Evolutionary conservation across 2,888 invertebrate genomes (phyloP).

Genomic region (Bombylius discolor): DNA sequence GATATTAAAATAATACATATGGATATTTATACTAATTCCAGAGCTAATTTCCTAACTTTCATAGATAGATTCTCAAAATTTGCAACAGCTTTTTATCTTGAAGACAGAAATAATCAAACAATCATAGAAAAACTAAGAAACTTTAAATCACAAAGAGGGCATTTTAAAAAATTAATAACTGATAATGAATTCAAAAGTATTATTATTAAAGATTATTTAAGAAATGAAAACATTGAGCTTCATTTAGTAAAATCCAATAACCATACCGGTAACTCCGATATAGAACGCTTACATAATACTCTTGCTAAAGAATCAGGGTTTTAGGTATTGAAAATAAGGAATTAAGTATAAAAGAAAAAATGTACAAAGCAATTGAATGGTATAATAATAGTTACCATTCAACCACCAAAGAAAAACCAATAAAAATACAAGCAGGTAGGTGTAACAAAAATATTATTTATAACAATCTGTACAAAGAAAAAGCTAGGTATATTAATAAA

Average conservation of each 20-base stretch:
- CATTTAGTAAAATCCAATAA: constrained; percentile 15
- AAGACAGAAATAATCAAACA: constrained; percentile 12
- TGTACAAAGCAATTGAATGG: constrained; percentile 2
- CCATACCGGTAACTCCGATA: constrained; percentile 14
- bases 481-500: neutral
- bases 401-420: neutral
- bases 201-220: constrained; percentile 11
- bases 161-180: constrained; percentile 12
- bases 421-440: neutral
- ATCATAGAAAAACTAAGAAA: constrained; percentile 12
- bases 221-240: constrained; percentile 11
- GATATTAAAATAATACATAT: constrained; percentile 5
- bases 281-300: constrained; percentile 11
- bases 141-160: constrained; percentile 7
- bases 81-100: constrained; percentile 11
- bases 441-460: neutral
- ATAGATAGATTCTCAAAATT: constrained; percentile 12
- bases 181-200: constrained; percentile 15
- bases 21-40: neutral
- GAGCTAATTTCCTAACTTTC: neutral
- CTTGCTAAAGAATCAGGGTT: neutral
- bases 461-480: neutral
- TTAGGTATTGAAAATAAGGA: neutral
- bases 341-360: constrained; percentile 5
- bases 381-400: constrained; percentile 9